These are phyloP conservation scores for Dolichoris vasculosae DNA, from an alignment of 1,140 invertebrate genomes.

Conservation along the genomic window DNA sequence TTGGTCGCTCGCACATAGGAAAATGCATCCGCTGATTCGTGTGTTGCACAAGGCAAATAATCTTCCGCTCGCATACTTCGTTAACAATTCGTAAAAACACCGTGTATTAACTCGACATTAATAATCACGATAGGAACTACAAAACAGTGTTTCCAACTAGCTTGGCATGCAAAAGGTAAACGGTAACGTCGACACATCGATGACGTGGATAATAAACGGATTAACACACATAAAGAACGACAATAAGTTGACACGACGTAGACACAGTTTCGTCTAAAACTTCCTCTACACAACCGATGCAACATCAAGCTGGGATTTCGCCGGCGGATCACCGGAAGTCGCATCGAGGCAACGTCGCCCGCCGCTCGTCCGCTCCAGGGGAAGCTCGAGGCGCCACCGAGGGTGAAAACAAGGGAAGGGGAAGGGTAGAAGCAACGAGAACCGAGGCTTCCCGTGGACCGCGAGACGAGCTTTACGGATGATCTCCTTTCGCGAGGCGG, in stretches of 20 bases:
- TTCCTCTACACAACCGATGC: slow-evolving; percentile 4
- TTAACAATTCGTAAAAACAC: slow-evolving; percentile 22
- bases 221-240: slow-evolving; percentile 22
- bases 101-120: slow-evolving; percentile 5
- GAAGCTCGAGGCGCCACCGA: background rate
- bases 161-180: slow-evolving; percentile 20
- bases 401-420: too few relatives aligned
- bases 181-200: background rate
- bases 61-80: background rate
- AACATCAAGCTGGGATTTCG: background rate
- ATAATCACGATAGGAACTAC: background rate
- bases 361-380: background rate
- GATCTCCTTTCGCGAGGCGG: background rate
- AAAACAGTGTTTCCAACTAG: slow-evolving; percentile 4
- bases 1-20: slow-evolving; percentile 3
- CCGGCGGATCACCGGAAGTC: background rate
- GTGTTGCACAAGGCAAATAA: background rate
- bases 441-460: background rate
- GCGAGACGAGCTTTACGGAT: background rate
- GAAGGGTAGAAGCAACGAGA: too few relatives aligned
- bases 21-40: background rate
- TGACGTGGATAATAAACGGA: background rate
- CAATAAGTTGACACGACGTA: slow-evolving; percentile 16
- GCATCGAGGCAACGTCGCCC: background rate
- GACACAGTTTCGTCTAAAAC: slow-evolving; percentile 13